Conservation (phyloP, 2,888 invertebrate species). For the Aplocera efformata region DNA sequence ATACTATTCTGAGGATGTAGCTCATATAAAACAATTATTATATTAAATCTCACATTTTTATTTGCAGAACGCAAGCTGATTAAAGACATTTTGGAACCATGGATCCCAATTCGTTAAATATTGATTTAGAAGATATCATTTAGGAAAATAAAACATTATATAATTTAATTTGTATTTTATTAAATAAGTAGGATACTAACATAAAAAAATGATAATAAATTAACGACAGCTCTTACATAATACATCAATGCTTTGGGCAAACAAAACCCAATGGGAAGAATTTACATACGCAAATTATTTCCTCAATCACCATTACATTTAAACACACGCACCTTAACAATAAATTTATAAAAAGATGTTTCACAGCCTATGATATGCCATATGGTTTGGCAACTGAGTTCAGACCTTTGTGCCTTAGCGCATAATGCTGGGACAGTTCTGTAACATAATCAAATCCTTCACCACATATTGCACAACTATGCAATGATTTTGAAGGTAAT, state of each 20-base stretch:
- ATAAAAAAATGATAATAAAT: background rate
- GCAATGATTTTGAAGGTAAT: constrained; percentile 26
- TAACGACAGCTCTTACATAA: no score
- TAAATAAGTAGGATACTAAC: no score
- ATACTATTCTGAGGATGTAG: no score
- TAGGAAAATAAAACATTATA: constrained; percentile 10
- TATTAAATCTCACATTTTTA: no score
- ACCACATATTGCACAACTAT: constrained; percentile 56
- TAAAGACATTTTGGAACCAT: constrained; percentile 81
- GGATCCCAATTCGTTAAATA: constrained; percentile 84
- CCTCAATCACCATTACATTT: no score
- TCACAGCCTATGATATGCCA: background rate
- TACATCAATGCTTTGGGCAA: no score
- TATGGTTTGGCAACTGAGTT: constrained; percentile 28
- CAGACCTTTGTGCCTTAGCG: constrained; percentile 51
- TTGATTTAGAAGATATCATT: constrained; percentile 15
- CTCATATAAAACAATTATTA: no score
- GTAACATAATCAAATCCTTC: constrained; percentile 56
- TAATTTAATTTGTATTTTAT: constrained; percentile 7
- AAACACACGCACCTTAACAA: no score
- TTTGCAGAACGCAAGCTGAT: constrained; percentile 82
- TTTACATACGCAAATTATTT: no score
- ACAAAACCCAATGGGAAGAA: no score
- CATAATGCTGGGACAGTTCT: constrained; percentile 53
- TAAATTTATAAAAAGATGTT: no score